Base-by-base conservation (phyloP, 1,140 invertebrate species). In the Meloidogyne exigua region DNA sequence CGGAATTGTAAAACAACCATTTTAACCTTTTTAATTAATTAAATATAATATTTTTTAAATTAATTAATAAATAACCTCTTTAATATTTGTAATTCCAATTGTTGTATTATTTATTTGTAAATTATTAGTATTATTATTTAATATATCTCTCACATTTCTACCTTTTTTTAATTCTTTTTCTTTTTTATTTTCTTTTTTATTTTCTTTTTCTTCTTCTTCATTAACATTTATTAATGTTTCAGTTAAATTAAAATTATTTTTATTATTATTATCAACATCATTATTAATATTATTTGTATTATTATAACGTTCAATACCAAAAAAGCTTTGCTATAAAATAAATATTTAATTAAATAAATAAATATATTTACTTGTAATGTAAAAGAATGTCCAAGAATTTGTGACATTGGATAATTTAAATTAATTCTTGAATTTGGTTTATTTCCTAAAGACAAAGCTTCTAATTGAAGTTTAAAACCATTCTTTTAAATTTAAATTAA, bases 1-100 rank as follows among this genome's bases (percentile, higher is more conserved):
- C 85, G 83, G 28, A 87, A 81, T 72, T 85, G 85, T 3, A 87
- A 32, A 13, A 85, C 79, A 32, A 86, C 75, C 82, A 86, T 86
- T 66, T 86, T 86, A 0, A 86, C 77, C 15, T 64, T 75, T 9
- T 9, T 39, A 39, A 3, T 67, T 39, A 21, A 36, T 1, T 26
- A 42, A n/a, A 7, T 39, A 39, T 9, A 39, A 7, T n/a, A 57
- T n/a, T n/a, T 57, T 49, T 57, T 57, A 32, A 3, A 32, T 57
- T 57, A n/a, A 7, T n/a, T n/a, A 57, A n/a, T 57, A 9, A 18
- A 18, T 57, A 9, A 57, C 49, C 9, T 18, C 18, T 57, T 57
- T 57, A 4, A 57, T 57, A 57, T 57, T 57, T 57, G 49, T 57
- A 57, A 57, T 57, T 57, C 1, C 21, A 57, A n/a, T 57, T 1